Evolutionary conservation across 2,113 vertebrate genomes (phyloP).

Genomic region (Paraplagusia blochii): DNA sequence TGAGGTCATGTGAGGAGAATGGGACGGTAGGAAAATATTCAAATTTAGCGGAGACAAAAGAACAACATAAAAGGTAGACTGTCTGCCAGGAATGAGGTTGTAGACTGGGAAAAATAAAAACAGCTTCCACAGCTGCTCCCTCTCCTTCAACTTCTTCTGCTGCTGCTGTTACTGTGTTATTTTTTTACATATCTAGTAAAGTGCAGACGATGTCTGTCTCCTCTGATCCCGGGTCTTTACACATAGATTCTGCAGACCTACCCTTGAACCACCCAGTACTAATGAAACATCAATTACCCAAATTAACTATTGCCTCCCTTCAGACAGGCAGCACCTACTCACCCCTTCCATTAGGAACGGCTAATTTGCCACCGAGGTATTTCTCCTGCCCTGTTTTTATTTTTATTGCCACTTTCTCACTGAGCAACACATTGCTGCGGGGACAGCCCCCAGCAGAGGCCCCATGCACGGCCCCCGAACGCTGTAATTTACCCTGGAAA

Average conservation of each 20-base stretch:
- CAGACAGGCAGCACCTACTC: constrained; percentile 51
- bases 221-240: constrained; percentile 33
- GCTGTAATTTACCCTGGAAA: constrained; percentile 54
- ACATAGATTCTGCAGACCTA: constrained; percentile 29
- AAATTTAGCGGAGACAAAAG: constrained; percentile 2
- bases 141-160: too few relatives aligned
- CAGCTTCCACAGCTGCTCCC: constrained; percentile 18
- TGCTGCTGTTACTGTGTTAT: constrained; percentile 6
- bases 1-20: constrained; percentile 23
- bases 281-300: constrained; percentile 64
- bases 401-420: constrained; percentile 63
- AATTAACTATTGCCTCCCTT: constrained; percentile 62
- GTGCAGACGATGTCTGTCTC: constrained; percentile 34
- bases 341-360: constrained; percentile 62
- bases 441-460: constrained; percentile 23
- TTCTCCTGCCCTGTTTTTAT: constrained; percentile 62
- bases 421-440: constrained; percentile 36
- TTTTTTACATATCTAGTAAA: constrained; percentile 39
- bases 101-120: constrained; percentile 26
- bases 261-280: constrained; percentile 55
- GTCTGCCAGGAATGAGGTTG: constrained; percentile 9
- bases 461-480: constrained; percentile 21
- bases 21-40: not conserved
- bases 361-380: constrained; percentile 66
- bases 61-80: constrained; percentile 5